Conservation (phyloP, 2,797 vertebrate genomes). For the Triplophysa yarkandensis region DNA sequence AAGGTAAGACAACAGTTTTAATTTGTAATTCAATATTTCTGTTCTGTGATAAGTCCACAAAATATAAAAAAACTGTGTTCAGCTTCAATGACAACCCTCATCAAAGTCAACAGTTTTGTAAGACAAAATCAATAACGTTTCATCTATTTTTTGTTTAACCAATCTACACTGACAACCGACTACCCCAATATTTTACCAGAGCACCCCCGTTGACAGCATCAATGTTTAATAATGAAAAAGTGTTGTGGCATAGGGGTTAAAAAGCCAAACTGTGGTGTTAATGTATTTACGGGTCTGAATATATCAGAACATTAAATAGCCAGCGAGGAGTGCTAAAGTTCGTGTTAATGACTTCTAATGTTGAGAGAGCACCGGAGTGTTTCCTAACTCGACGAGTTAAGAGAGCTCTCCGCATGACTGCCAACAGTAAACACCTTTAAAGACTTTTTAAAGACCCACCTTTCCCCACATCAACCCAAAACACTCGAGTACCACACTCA, state of each 20-base stretch:
- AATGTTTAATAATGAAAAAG: slow-evolving; percentile 3
- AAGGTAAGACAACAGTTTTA: too few species aligned
- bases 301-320: slow-evolving; percentile 63
- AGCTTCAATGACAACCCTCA: neutral
- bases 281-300: slow-evolving; percentile 57
- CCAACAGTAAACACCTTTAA: slow-evolving; percentile 22
- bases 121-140: neutral
- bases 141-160: neutral
- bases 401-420: slow-evolving; percentile 45
- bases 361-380: slow-evolving; percentile 58
- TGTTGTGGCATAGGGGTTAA: slow-evolving; percentile 18
- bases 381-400: slow-evolving; percentile 46
- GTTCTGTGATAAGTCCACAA: neutral
- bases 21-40: too few species aligned
- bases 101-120: neutral
- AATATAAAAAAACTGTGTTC: too few species aligned
- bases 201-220: neutral
- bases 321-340: slow-evolving; percentile 56
- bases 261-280: slow-evolving; percentile 56
- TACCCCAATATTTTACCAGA: neutral
- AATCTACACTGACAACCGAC: neutral
- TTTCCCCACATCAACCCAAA: neutral
- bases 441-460: slow-evolving; percentile 5
- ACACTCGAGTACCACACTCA: neutral
- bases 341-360: slow-evolving; percentile 59